Conservation (phyloP, 2,888 invertebrate species). For the Lamellibrachia columna region DNA sequence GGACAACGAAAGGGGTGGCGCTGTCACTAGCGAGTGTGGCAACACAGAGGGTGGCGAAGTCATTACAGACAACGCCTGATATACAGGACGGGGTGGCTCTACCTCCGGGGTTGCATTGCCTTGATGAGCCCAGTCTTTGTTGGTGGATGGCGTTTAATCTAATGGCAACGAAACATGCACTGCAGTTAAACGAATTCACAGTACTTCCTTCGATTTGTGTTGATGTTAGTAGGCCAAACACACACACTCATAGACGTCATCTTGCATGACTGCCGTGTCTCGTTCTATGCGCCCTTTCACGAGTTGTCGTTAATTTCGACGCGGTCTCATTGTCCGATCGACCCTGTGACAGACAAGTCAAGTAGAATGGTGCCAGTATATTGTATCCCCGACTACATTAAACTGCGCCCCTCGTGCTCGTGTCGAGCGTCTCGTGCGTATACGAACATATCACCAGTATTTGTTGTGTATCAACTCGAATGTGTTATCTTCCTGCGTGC, state of each 20-base stretch:
- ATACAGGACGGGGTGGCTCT: not conserved
- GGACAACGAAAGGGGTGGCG: not conserved
- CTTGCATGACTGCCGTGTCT: not conserved
- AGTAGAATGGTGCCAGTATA: not conserved
- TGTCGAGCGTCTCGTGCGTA: not conserved
- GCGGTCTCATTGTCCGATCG: not conserved
- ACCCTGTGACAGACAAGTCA: constrained; percentile 2
- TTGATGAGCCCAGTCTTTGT: not conserved
- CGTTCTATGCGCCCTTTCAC: not conserved
- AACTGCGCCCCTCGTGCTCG: not conserved
- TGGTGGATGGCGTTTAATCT: not conserved
- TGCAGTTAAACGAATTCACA: not conserved
- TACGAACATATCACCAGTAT: not conserved
- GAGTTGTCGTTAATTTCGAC: constrained; percentile 1
- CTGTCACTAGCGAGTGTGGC: not conserved
- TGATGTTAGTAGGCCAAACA: not conserved
- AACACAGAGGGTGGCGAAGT: not conserved
- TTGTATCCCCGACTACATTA: not conserved
- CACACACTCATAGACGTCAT: not conserved
- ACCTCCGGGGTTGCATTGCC: not conserved
- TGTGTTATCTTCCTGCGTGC: not conserved
- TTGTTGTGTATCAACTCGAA: not conserved
- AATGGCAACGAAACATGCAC: not conserved
- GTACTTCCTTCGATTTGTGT: not conserved
- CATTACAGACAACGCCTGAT: not conserved